phyloP scores from a whole-genome alignment of 2,113 vertebrate genomes.

The Mungos mungo region DNA sequence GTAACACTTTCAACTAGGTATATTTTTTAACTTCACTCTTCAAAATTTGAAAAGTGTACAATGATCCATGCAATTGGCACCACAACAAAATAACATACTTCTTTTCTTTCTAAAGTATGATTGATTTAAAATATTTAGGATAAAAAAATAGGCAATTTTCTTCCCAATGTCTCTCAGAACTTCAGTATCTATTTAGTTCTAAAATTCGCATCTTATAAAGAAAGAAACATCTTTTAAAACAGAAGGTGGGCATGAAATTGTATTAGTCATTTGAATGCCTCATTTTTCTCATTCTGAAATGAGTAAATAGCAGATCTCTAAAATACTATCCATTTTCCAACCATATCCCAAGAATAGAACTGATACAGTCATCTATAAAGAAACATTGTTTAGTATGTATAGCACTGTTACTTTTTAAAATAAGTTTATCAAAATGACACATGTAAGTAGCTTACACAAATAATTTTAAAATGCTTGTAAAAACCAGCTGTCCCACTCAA shows the following conservation, averaged over 20 bases:
- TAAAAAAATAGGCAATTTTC: not conserved
- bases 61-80: not conserved
- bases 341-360: not conserved
- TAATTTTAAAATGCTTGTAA: not conserved
- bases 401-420: not conserved
- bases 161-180: not conserved
- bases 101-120: not conserved
- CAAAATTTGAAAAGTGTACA: not conserved
- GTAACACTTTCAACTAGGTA: not conserved
- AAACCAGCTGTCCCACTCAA: not conserved
- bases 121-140: not conserved
- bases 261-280: not conserved
- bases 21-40: not conserved
- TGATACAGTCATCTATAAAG: not conserved
- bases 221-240: not conserved
- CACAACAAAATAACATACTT: not conserved
- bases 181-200: not conserved
- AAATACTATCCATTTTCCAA: not conserved
- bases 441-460: not conserved
- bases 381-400: not conserved
- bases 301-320: not conserved
- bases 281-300: conserved; percentile 25
- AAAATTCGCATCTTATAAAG: not conserved
- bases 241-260: not conserved
- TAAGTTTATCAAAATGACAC: not conserved